Percentiles rank a stretch among this genome's conserved stretches.
Conservation (phyloP, 2,888 invertebrate species). For the Boloria euphrosyne region DNA sequence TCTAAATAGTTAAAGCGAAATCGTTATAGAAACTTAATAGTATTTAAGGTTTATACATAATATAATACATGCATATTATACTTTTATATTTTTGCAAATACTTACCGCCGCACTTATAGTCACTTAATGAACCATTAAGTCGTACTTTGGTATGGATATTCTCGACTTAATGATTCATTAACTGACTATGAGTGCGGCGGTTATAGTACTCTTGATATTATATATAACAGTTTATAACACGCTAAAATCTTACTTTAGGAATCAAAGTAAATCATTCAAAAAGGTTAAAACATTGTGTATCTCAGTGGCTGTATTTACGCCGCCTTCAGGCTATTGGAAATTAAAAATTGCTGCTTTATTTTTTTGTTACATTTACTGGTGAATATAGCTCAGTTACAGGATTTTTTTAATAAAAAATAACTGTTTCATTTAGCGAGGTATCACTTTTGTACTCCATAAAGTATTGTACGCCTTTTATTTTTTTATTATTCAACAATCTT, state of each 20-base stretch:
- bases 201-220: not conserved
- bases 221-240: not conserved
- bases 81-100: not conserved
- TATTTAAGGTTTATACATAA: too few species aligned
- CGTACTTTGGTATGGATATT: too few species aligned
- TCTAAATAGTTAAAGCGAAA: too few species aligned
- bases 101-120: too few species aligned
- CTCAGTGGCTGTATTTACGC: slow-evolving; percentile 61
- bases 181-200: too few species aligned
- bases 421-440: slow-evolving; percentile 26
- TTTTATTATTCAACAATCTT: too few species aligned
- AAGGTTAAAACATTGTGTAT: slow-evolving; percentile 63
- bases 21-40: too few species aligned
- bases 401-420: slow-evolving; percentile 38
- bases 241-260: slow-evolving; percentile 43
- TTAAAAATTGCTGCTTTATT: slow-evolving; percentile 71
- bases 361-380: slow-evolving; percentile 58
- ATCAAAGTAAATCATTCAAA: slow-evolving; percentile 47
- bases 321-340: slow-evolving; percentile 75
- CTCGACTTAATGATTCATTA: too few species aligned
- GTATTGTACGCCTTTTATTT: too few species aligned
- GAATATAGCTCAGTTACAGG: slow-evolving; percentile 55
- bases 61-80: too few species aligned
- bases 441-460: slow-evolving; percentile 21
- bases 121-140: too few species aligned